Conservation (phyloP, 2,888 invertebrate genomes). For the Spilosoma lubricipeda region DNA sequence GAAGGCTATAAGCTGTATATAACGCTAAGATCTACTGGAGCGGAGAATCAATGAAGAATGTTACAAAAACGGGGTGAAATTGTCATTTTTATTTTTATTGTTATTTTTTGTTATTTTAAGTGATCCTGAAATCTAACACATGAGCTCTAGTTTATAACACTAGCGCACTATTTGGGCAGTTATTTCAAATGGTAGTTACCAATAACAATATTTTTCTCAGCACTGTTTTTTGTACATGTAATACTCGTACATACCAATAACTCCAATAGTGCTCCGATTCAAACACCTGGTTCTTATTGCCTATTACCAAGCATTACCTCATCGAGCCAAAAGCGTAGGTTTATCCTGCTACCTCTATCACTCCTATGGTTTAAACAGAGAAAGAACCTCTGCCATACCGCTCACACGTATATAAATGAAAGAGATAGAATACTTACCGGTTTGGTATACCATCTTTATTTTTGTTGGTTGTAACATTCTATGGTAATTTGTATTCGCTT, state of each 20-base stretch:
- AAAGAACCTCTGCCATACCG: slow-evolving; percentile 18
- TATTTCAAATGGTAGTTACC: background rate
- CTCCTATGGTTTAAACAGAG: slow-evolving; percentile 9
- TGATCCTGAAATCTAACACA: background rate
- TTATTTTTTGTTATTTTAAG: too few relatives aligned
- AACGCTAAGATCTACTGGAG: too few relatives aligned
- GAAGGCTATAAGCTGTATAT: too few relatives aligned
- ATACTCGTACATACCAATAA: background rate
- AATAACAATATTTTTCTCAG: background rate
- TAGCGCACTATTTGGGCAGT: background rate
- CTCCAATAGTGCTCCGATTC: background rate
- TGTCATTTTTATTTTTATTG: too few relatives aligned
- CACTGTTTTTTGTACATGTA: background rate
- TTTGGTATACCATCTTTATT: slow-evolving; percentile 50
- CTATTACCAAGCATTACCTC: slow-evolving; percentile 17
- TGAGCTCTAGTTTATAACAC: background rate
- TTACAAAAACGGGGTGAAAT: too few relatives aligned
- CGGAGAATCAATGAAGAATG: too few relatives aligned
- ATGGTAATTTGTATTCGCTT: slow-evolving; percentile 35
- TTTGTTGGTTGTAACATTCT: slow-evolving; percentile 44
- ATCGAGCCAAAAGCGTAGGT: slow-evolving; percentile 22
- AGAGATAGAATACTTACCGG: slow-evolving; percentile 41
- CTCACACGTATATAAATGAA: slow-evolving; percentile 20
- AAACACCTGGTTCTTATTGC: slow-evolving; percentile 18
- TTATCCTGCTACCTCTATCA: slow-evolving; percentile 18